These are phyloP conservation scores for Drosophila subobscura DNA, from an alignment of 1,140 invertebrate species.

Conservation along the genomic window DNA sequence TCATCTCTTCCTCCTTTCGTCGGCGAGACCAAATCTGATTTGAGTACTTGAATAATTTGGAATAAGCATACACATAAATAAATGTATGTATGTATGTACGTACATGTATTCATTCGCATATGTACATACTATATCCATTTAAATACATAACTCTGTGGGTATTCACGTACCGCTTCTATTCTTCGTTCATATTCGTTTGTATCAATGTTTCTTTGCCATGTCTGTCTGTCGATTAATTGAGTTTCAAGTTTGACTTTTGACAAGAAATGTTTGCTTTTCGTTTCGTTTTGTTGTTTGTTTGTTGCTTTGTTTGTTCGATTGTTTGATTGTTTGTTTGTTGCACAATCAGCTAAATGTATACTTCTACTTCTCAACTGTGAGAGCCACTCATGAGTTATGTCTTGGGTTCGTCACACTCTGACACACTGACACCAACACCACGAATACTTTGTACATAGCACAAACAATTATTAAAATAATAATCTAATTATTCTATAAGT, in stretches of 20 bases:
- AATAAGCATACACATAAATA: slow-evolving; percentile 41
- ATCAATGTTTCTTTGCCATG: slow-evolving; percentile 34
- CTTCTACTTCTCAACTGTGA: background rate
- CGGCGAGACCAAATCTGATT: slow-evolving; percentile 34
- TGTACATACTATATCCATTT: slow-evolving; percentile 11
- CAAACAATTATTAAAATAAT: slow-evolving; percentile 6
- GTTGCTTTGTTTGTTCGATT: slow-evolving; percentile 41
- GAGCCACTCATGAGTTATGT: slow-evolving; percentile 19
- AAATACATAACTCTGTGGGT: slow-evolving; percentile 12
- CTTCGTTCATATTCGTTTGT: slow-evolving; percentile 16
- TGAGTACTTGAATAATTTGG: slow-evolving; percentile 32
- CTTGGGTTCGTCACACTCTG: slow-evolving; percentile 21
- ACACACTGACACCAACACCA: slow-evolving; percentile 28
- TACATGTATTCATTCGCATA: slow-evolving; percentile 27
- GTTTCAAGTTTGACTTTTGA: slow-evolving; percentile 23
- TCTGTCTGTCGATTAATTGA: slow-evolving; percentile 39
- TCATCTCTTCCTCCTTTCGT: background rate
- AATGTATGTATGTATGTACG: background rate
- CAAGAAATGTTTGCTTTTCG: background rate
- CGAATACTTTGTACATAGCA: slow-evolving; percentile 59
- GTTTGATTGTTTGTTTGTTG: slow-evolving; percentile 50
- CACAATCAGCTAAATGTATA: slow-evolving; percentile 47
- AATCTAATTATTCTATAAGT: slow-evolving; percentile 18
- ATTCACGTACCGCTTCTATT: slow-evolving; percentile 5
- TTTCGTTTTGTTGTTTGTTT: slow-evolving; percentile 31